A percentile compares a stretch with the other conserved stretches of the same genome.
phyloP scores from a whole-genome alignment of 2,113 vertebrate genomes.

The Patagioenas fasciata region DNA sequence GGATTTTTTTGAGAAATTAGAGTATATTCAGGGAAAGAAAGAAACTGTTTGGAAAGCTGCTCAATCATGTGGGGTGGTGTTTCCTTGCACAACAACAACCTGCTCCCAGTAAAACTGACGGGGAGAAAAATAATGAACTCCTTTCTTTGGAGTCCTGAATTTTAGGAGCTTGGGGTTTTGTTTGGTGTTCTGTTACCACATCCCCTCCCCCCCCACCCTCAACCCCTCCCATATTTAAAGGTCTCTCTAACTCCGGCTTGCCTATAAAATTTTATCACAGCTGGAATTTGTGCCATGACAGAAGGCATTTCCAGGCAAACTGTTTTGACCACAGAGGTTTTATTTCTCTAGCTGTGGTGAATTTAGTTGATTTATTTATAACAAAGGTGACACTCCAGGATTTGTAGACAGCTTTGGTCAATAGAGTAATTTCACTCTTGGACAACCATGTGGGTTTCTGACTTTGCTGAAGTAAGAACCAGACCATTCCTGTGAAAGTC shows the following conservation, averaged over 20 bases:
- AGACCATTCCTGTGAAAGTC: accelerated
- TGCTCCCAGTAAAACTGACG: not conserved
- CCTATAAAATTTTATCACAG: not conserved
- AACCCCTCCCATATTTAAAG: not conserved
- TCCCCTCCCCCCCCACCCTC: too few relatives aligned
- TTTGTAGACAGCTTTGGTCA: not conserved
- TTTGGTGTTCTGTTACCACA: not conserved
- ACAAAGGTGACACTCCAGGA: not conserved
- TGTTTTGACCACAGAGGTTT: not conserved
- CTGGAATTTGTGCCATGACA: not conserved
- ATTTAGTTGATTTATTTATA: not conserved
- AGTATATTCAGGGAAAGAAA: not conserved
- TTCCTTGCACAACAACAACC: not conserved
- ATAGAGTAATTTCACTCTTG: not conserved
- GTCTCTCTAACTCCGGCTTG: not conserved
- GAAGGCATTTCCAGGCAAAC: not conserved
- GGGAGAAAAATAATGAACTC: not conserved
- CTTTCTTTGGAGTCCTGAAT: not conserved
- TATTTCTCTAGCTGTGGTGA: not conserved
- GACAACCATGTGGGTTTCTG: not conserved
- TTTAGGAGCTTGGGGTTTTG: not conserved
- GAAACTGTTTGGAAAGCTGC: not conserved
- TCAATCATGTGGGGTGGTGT: not conserved
- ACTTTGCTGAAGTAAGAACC: not conserved
- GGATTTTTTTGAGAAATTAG: not conserved